Evolutionary conservation across 2,797 vertebrate species (phyloP), one percentile per base, ranked within the genome.

Genomic region (Hoplostethus mediterraneus): DNA sequence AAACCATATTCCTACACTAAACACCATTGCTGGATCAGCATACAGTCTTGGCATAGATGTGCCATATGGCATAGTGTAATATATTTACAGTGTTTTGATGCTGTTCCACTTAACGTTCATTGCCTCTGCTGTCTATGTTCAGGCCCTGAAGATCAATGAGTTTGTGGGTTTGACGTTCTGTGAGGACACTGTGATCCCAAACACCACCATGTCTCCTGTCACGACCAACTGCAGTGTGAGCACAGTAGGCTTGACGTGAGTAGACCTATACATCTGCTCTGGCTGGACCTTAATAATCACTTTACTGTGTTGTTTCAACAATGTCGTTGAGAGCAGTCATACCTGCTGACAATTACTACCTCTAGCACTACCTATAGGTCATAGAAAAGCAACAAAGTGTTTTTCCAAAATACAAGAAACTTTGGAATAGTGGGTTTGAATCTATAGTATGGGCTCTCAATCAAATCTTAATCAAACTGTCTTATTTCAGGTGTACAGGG

Each of bases 131-230:
- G 9, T 78, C 4, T 64, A 0, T 62, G 16, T 75, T 77, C 75
- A 99, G 98, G 97, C 97, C 75, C 87, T 98, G 81, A 83, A 96
- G 77, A 87, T 97, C 83, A 98, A 96, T 71, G 98, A 99, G 83
- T 94, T 98, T 90, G 89, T 94, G 63, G 94, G 91, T 49, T 75
- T 95, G 79, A 92, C 69, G 48, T 95, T 95, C 77, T 95, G 95
- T 55, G 76, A 88, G 5, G 87, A 93, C 45, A 13, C 59, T 21
- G 28, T 10, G 14, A 58, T 70, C 45, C 45, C 0, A 58, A 81
- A 66, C 36, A 0, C 36, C 65, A 80, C 76, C 67, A 6, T 6
- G 47, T 66, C 82, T 4, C 31, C 74, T 14, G 1, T 8, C 0
- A 21, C 16, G 45, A 63, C 58, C 54, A 92, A 88, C 85, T 81